Percentiles rank a stretch among this genome's conserved stretches.
phyloP scores from a whole-genome alignment of 2,797 vertebrate species.

The Crax fasciolata region DNA sequence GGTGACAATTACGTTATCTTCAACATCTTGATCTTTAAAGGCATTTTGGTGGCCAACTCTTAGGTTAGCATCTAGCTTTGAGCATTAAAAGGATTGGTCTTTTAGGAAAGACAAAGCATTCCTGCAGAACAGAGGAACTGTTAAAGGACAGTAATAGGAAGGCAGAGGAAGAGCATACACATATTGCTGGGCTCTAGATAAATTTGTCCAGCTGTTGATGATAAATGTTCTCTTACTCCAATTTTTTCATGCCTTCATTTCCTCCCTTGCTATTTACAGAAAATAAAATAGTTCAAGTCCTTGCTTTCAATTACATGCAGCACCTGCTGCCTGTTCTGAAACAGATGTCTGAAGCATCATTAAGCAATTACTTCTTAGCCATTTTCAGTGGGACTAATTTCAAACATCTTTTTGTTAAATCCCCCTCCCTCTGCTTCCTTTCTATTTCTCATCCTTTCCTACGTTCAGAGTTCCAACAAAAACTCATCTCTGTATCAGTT shows the following conservation, averaged over 20 bases:
- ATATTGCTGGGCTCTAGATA: conserved; percentile 3
- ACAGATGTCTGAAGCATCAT: conserved; percentile 61
- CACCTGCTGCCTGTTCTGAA: conserved; percentile 62
- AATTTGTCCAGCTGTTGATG: conserved; percentile 40
- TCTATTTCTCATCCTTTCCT: conserved; percentile 21
- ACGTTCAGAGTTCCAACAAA: not conserved
- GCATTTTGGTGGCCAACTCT: not conserved
- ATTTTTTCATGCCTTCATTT: conserved; percentile 55
- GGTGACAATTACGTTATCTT: not conserved
- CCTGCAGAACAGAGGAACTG: not conserved
- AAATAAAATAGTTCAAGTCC: conserved; percentile 50
- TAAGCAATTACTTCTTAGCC: conserved; percentile 26
- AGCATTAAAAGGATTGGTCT: not conserved
- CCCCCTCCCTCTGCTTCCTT: conserved; percentile 22
- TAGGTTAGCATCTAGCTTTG: not conserved
- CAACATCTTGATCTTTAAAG: not conserved
- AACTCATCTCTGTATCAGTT: conserved; percentile 2
- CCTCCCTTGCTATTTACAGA: conserved; percentile 31
- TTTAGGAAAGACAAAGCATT: not conserved
- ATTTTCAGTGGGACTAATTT: conserved; percentile 36
- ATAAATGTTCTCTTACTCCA: conserved; percentile 25
- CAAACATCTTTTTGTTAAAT: conserved; percentile 16
- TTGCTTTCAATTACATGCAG: conserved; percentile 47
- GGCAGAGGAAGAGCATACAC: not conserved
- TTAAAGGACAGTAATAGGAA: not conserved